Base-by-base conservation (phyloP, 2,888 invertebrate genomes). In the Drosophila kuntzei region DNA sequence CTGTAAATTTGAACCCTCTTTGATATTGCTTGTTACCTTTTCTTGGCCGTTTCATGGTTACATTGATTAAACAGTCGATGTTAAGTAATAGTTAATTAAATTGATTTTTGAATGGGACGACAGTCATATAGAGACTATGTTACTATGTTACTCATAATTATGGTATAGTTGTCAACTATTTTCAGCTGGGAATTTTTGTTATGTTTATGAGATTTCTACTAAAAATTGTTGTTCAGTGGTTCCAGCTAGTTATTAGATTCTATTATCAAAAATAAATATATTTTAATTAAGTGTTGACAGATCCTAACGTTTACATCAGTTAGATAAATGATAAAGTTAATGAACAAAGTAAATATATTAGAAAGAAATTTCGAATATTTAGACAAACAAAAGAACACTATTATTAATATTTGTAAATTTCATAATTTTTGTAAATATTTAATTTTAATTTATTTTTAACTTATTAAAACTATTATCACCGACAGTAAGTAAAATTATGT, bases 91-190 rank as follows among this genome's bases (percentile, higher is more conserved):
- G 11, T 16, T 14, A 36, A 62, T 27, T 18, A 9, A 51, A 11
- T 44, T 51, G 7, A 51, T 61, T 36, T 32, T 32, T 9, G 9
- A 36, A 44, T 50, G 36, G 20, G 20, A 43, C 18, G 5, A 12
- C 14, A 36, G 3, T 2, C 2, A 29, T 0, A 14, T 1, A n/a
- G 18, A 39, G 22, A 29, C 41, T 34, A 18, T 59, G 22, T n/a
- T 18, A 18, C n/a, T n/a, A n/a, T n/a, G 3, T 25, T 37, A 36
- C 34, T 54, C 20, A 57, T 29, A 29, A 5, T 16, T 9, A n/a
- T 9, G 6, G 27, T 14, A 16, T 8, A 16, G 43, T 25, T 43
- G 8, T 43, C 43, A 43, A 2, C 1, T 8, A 36, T 11, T 1
- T 16, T 3, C 29, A 7, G 2, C 1, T 29, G 47, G 47, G 47